Evolutionary conservation across 2,797 vertebrate genomes (phyloP).

Genomic region (Scleropages formosus): DNA sequence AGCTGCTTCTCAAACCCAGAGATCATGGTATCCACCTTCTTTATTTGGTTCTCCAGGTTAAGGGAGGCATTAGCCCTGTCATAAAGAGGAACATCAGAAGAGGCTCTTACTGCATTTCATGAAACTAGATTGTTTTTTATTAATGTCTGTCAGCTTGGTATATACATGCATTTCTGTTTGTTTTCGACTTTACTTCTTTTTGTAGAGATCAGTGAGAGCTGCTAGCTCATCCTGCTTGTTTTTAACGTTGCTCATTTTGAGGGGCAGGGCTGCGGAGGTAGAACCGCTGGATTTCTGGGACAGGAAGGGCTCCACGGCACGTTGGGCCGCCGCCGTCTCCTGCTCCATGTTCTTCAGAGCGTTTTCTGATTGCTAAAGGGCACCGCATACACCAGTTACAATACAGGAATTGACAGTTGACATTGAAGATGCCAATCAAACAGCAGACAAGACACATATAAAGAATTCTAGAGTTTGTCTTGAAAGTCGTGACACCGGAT

Average conservation of each 20-base stretch:
- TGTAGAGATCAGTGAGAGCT: slow-evolving; percentile 77
- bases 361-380: slow-evolving; percentile 60
- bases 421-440: background rate
- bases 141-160: background rate
- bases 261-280: slow-evolving; percentile 72
- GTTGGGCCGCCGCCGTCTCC: slow-evolving; percentile 72
- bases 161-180: background rate
- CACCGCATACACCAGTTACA: background rate
- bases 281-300: slow-evolving; percentile 61
- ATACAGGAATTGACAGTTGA: background rate
- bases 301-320: slow-evolving; percentile 74
- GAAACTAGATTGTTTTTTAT: background rate
- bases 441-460: background rate
- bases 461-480: background rate
- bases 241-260: slow-evolving; percentile 72
- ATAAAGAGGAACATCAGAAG: background rate
- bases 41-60: slow-evolving; percentile 83
- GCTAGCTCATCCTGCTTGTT: slow-evolving; percentile 77
- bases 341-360: slow-evolving; percentile 73
- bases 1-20: slow-evolving; percentile 79
- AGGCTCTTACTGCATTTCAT: background rate
- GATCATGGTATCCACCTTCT: slow-evolving; percentile 77
- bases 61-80: slow-evolving; percentile 83
- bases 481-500: too few relatives aligned
- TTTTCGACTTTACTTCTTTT: slow-evolving; percentile 77